Percentiles rank a stretch among this genome's conserved stretches.
Evolutionary conservation across 2,888 invertebrate species (phyloP).

Genomic region (Hypomecis punctinalis): DNA sequence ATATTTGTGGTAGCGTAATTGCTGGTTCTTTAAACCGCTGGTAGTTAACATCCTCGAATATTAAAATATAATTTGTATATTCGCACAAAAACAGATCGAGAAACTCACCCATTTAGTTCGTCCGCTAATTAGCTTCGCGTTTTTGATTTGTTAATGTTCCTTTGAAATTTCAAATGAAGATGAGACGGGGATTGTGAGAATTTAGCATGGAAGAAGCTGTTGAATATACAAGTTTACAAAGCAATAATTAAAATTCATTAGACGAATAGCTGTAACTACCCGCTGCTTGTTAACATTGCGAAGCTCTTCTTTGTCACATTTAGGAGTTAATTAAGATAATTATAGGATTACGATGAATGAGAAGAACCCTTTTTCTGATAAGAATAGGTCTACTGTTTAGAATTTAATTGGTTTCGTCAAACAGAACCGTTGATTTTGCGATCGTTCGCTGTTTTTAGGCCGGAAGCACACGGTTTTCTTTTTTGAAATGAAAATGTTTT

Average conservation of each 20-base stretch:
- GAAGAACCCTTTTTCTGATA: neutral
- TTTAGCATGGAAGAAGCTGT: conserved; percentile 51
- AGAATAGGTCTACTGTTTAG: too few species aligned
- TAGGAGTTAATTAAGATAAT: conserved; percentile 17
- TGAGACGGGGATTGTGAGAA: conserved; percentile 52
- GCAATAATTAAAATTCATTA: conserved; percentile 63
- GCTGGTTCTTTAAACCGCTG: conserved; percentile 45
- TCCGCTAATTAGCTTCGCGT: conserved; percentile 53
- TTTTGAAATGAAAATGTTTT: too few species aligned
- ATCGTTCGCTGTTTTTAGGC: too few species aligned
- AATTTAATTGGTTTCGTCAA: too few species aligned
- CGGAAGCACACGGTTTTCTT: too few species aligned
- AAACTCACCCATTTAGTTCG: conserved; percentile 19
- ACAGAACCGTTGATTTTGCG: too few species aligned
- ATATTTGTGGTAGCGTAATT: conserved; percentile 52
- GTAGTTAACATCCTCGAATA: conserved; percentile 49
- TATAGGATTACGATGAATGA: neutral
- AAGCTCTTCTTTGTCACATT: conserved; percentile 22
- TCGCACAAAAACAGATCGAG: conserved; percentile 26
- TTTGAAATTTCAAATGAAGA: conserved; percentile 53
- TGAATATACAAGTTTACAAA: conserved; percentile 48
- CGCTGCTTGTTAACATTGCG: conserved; percentile 44
- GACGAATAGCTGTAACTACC: conserved; percentile 49
- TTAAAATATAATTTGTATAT: conserved; percentile 48
- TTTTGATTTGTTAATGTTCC: conserved; percentile 38